Evolutionary conservation across 1,140 invertebrate species (phyloP), one percentile per base, ranked within the genome.

Genomic region (Physella acuta): DNA sequence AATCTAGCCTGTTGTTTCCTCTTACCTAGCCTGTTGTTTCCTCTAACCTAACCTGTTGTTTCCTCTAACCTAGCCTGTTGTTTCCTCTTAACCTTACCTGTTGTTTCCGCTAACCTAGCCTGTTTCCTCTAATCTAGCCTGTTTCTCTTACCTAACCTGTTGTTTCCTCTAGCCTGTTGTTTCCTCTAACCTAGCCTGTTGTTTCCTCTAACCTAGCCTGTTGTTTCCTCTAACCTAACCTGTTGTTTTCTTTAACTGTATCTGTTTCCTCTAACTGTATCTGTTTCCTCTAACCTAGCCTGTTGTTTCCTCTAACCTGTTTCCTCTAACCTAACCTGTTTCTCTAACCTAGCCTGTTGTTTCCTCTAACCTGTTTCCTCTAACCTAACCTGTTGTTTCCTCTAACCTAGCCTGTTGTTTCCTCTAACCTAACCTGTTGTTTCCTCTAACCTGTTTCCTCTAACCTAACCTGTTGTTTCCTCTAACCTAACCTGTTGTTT

Each of bases 281-380:
- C 16, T 30, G 28, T 60, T 60, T 60, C 33, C 33, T n/a, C 11
- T 60, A 11, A 4, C 30, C 4, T 55, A 67, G 75, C 64, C 73
- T 68, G 74, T 80, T 39, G 78, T 80, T 60, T 81, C 78, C 69
- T 78, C 79, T 60, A 67, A 76, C 16, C 61, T 49, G 16, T 37
- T 67, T n/a, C n/a, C n/a, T n/a, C n/a, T n/a, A n/a, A n/a, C n/a
- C n/a, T n/a, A 24, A 8, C 26, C 8, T 55, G 53, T 55, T 55
- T 20, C 53, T 55, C 26, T 14, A 8, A 24, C 17, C 26, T 28
- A 24, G 17, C 26, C 8, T 14, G 8, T 55, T 55, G n/a, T n/a
- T n/a, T n/a, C n/a, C n/a, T n/a, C n/a, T n/a, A n/a, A n/a, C n/a
- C n/a, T n/a, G n/a, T n/a, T n/a, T n/a, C n/a, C n/a, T n/a, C n/a